Conservation (phyloP, 2,797 vertebrate species). For the Falco cherrug region DNA sequence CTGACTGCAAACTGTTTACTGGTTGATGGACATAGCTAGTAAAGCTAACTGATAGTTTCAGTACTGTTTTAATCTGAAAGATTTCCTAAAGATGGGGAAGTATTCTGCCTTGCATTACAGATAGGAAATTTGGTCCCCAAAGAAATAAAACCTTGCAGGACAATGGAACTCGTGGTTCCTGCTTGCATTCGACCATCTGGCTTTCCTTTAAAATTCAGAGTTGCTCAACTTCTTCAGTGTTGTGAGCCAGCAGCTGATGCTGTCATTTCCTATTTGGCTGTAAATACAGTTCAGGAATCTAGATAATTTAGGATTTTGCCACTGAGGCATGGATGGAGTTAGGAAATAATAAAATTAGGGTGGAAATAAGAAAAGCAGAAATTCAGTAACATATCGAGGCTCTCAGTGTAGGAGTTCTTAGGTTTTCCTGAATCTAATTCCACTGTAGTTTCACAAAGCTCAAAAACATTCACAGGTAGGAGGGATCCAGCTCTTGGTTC, state of each 20-base stretch:
- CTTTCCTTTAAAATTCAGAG: constrained; percentile 43
- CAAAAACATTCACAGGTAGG: constrained; percentile 2
- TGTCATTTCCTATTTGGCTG: constrained; percentile 66
- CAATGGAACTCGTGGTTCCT: not conserved
- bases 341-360: constrained; percentile 42
- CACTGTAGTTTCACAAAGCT: not conserved
- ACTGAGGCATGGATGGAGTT: constrained; percentile 9
- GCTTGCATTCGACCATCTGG: constrained; percentile 17
- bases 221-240: constrained; percentile 45
- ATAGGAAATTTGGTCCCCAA: not conserved
- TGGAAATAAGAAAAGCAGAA: constrained; percentile 49
- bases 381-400: not conserved
- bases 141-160: not conserved
- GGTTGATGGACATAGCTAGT: not conserved
- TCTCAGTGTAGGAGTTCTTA: not conserved
- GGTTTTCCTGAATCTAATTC: constrained; percentile 3
- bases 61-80: not conserved
- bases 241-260: constrained; percentile 27
- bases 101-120: not conserved
- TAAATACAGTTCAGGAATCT: constrained; percentile 49
- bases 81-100: not conserved
- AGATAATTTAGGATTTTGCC: constrained; percentile 60
- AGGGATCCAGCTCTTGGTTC: not conserved
- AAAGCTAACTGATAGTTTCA: not conserved
- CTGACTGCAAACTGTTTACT: not conserved